A percentile compares a stretch with the other conserved stretches of the same genome.
Conservation (phyloP, 2,888 invertebrate genomes). For the Drosophila mimetica region DNA sequence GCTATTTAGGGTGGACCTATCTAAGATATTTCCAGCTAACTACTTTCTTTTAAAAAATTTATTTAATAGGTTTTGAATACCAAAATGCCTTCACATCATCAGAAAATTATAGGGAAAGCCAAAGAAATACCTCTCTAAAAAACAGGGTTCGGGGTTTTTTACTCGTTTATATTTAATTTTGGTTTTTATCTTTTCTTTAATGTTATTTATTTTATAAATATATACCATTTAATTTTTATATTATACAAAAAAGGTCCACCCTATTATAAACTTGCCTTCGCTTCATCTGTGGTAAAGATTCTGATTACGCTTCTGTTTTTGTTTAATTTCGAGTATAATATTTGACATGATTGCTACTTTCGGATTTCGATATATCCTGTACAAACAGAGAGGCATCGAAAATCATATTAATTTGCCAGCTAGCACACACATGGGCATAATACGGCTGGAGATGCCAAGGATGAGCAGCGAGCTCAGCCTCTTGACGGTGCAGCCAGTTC, state of each 20-base stretch:
- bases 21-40: not conserved
- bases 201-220: not conserved
- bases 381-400: constrained; percentile 47
- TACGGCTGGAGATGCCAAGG: not conserved
- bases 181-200: not conserved
- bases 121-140: too few species aligned
- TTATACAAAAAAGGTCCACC: not conserved
- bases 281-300: constrained; percentile 19
- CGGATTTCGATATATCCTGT: constrained; percentile 49
- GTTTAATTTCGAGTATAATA: constrained; percentile 63
- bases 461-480: constrained; percentile 1
- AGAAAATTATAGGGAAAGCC: too few species aligned
- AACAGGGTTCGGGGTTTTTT: too few species aligned
- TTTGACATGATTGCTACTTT: constrained; percentile 69
- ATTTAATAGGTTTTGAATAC: too few species aligned
- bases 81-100: too few species aligned
- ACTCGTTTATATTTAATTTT: too few species aligned
- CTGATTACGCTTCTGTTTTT: constrained; percentile 55
- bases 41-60: too few species aligned
- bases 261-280: not conserved
- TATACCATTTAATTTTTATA: not conserved
- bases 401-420: constrained; percentile 31
- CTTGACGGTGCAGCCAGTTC: constrained; percentile 25
- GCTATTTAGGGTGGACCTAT: constrained; percentile 7
- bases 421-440: constrained; percentile 1